Conservation (phyloP, 1,140 invertebrate genomes). For the Zaprionus tsacasi region DNA sequence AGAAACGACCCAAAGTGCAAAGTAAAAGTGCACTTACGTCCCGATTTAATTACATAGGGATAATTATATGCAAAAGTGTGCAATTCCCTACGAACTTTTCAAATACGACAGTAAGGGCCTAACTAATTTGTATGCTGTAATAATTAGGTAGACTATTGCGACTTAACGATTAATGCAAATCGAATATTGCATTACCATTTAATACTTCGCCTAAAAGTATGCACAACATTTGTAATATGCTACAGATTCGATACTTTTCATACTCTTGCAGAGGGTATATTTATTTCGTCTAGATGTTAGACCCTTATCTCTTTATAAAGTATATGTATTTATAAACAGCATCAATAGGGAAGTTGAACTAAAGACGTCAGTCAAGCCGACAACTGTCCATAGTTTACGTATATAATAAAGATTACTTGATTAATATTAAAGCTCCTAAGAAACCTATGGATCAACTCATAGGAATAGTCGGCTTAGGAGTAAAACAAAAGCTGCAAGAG, state of each 20-base stretch:
- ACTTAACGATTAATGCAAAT: neutral
- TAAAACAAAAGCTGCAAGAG: too few relatives aligned
- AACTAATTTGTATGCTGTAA: neutral
- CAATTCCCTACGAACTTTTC: conserved; percentile 10
- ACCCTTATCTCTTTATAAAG: too few relatives aligned
- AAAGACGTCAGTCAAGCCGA: too few relatives aligned
- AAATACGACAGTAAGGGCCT: conserved; percentile 5
- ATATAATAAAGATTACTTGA: too few relatives aligned
- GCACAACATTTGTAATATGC: neutral
- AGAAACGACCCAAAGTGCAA: conserved; percentile 21
- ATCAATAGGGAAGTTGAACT: too few relatives aligned
- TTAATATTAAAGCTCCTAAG: too few relatives aligned
- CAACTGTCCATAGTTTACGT: too few relatives aligned
- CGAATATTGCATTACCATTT: neutral
- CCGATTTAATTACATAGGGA: conserved; percentile 2
- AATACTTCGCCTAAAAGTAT: conserved; percentile 44
- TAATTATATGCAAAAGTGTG: conserved; percentile 14
- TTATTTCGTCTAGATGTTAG: too few relatives aligned
- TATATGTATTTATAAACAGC: too few relatives aligned
- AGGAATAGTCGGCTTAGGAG: too few relatives aligned
- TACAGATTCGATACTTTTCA: neutral
- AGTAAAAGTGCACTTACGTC: conserved; percentile 12
- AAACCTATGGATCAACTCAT: too few relatives aligned
- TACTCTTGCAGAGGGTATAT: too few relatives aligned
- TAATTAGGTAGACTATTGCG: neutral